Base-by-base conservation (phyloP, 2,888 invertebrate genomes). In the Harpalus rufipes region DNA sequence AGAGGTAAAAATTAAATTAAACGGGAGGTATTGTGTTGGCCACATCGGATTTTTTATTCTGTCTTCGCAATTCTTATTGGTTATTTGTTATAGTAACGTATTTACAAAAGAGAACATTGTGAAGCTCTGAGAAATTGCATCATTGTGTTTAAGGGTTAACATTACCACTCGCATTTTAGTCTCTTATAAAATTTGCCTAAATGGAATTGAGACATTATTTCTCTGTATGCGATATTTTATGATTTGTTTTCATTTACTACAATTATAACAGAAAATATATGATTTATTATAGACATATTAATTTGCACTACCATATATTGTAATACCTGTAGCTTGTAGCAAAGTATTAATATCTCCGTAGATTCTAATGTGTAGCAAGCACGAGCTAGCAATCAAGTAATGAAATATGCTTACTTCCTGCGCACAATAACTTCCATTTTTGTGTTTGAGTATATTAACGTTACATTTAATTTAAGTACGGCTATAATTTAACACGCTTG, bases 401-500 rank as follows among this genome's bases (percentile, higher is more conserved):
- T 51, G 44, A 51, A 51, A 51, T 51, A 51, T 51, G 44, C 12
- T 8, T 12, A 51, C 12, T 51, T 51, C 44, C 44, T 51, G 44
- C 44, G 72, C 44, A 74, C 72, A 72, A 41, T 72, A 72, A 41
- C 39, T 7, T n/a, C 39, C 18, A 74, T 74, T 44, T 74, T 74
- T 44, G 18, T 14, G 14, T 14, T 41, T 12, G n/a, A 10, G 25
- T 63, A 63, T 74, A 44, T 74, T 44, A 74, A 16, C 44, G 72
- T 74, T 44, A 44, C 44, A 44, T 74, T 44, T 44, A 44, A 44
- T 78, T 58, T 78, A 78, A 61, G 61, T 61, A 59, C 61, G 61
- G 59, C 41, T 61, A 61, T 84, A 84, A 84, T 84, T 84, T 78
- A 84, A 56, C 61, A 84, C 44, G 78, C 21, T 78, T 84, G 84